Base-by-base conservation (phyloP, 2,113 vertebrate genomes). In the Delphinapterus leucas region DNA sequence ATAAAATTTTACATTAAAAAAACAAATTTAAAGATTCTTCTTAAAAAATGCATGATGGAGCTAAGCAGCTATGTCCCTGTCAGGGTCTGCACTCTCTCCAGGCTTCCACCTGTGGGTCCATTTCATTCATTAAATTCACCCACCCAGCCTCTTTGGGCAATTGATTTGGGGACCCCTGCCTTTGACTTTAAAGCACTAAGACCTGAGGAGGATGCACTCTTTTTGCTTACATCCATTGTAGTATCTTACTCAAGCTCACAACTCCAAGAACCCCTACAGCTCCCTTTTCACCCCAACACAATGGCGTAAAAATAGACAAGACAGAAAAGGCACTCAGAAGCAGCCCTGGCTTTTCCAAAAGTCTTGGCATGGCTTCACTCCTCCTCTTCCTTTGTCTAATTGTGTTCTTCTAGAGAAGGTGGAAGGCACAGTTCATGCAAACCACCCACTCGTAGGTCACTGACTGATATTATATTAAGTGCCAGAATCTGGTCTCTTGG, bases 181-280 rank as follows among this genome's bases (percentile, higher is more conserved):
- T 92, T 61, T 23, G 8, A 44, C 26, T 55, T 58, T 33, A 81
- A 80, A 55, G 28, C 93, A 28, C 47, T 15, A n/a, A 90, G 28
- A 60, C 68, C 61, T 44, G 3, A 60, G 36, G 28, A 38, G 20
- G 44, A n/a, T 6, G 28, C 13, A 12, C 12, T 74, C 36, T 3
- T 79, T 82, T 44, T 23, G 18, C 5, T 80, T 23, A 1, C 13
- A 10, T 1, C 21, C 41, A 11, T 2, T 33, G 21, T 61, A 15
- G 2, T 21, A 4, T 61, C 61, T 94, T 38, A 76, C 76, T n/a
- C 44, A 11, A 26, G 10, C 6, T 94, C 55, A 79, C 6, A 20
- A 12, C 31, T 53, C 80, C 21, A 53, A 12, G 38, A 44, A 3
- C 8, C 2, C 44, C 31, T 2, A 0, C 1, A 9, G 26, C 5